phyloP scores from a whole-genome alignment of 2,888 invertebrate species.

The Salticus scenicus region DNA sequence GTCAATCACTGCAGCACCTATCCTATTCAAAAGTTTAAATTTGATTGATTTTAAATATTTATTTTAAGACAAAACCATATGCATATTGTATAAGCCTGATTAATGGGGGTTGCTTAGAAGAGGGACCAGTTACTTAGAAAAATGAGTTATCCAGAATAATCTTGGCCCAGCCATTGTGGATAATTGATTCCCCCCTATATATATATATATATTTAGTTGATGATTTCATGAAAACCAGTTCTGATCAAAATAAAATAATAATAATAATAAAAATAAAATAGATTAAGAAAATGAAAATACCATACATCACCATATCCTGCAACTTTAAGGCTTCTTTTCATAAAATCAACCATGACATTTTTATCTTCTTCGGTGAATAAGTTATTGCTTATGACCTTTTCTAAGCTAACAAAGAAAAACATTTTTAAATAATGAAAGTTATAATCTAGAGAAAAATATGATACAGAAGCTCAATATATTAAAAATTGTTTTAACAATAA shows the following conservation, averaged over 20 bases:
- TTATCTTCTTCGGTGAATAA: constrained; percentile 80
- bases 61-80: too few relatives aligned
- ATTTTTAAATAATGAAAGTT: background rate
- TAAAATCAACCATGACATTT: constrained; percentile 76
- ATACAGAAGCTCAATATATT: too few relatives aligned
- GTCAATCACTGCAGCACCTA: too few relatives aligned
- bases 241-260: background rate
- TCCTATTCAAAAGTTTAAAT: too few relatives aligned
- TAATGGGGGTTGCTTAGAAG: too few relatives aligned
- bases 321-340: constrained; percentile 79
- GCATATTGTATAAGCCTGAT: too few relatives aligned
- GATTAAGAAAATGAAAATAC: background rate
- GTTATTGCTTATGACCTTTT: constrained; percentile 77
- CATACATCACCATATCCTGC: constrained; percentile 74
- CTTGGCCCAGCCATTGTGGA: background rate
- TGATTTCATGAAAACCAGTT: background rate
- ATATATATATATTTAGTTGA: too few relatives aligned
- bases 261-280: background rate
- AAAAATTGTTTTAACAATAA: too few relatives aligned
- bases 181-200: background rate
- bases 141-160: background rate
- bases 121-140: too few relatives aligned
- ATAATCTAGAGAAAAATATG: too few relatives aligned
- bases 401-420: constrained; percentile 63
- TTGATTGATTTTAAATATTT: too few relatives aligned